These are phyloP conservation scores for Odontothrips loti DNA, from an alignment of 2,888 invertebrate species.

Conservation along the genomic window DNA sequence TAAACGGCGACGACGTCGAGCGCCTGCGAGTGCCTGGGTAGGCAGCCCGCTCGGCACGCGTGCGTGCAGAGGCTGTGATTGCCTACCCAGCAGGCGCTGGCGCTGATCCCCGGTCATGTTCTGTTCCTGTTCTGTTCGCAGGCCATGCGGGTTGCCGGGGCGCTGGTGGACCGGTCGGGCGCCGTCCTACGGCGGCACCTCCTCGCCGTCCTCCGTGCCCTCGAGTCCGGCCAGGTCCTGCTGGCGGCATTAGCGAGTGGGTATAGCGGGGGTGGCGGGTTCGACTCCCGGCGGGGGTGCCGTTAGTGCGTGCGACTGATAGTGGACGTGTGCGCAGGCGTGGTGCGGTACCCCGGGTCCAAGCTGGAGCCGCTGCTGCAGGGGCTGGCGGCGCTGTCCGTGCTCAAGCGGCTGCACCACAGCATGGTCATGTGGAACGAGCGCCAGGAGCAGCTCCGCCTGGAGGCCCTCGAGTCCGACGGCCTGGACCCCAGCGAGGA, in stretches of 20 bases:
- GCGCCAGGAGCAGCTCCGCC: background rate
- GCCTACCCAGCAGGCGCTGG: too few relatives aligned
- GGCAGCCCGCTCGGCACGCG: too few relatives aligned
- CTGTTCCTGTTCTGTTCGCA: background rate
- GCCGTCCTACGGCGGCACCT: constrained; percentile 3
- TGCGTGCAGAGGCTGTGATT: too few relatives aligned
- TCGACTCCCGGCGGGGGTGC: too few relatives aligned
- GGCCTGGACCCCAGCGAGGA: constrained; percentile 37
- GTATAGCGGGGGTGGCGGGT: background rate
- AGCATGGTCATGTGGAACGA: constrained; percentile 28
- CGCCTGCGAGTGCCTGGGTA: too few relatives aligned
- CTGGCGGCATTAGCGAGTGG: background rate
- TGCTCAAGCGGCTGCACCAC: constrained; percentile 39
- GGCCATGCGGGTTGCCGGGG: constrained; percentile 2
- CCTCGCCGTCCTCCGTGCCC: background rate
- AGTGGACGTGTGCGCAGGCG: background rate
- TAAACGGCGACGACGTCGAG: too few relatives aligned
- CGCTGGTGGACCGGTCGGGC: constrained; percentile 12
- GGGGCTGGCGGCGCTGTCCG: constrained; percentile 37
- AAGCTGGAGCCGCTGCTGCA: constrained; percentile 22
- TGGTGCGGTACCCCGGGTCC: constrained; percentile 21
- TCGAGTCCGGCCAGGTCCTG: constrained; percentile 7
- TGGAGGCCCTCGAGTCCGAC: background rate
- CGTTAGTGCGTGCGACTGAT: too few relatives aligned
- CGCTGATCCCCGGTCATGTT: too few relatives aligned